These are phyloP conservation scores for Micrasema minimum DNA, from an alignment of 1,140 invertebrate species.

Conservation along the genomic window DNA sequence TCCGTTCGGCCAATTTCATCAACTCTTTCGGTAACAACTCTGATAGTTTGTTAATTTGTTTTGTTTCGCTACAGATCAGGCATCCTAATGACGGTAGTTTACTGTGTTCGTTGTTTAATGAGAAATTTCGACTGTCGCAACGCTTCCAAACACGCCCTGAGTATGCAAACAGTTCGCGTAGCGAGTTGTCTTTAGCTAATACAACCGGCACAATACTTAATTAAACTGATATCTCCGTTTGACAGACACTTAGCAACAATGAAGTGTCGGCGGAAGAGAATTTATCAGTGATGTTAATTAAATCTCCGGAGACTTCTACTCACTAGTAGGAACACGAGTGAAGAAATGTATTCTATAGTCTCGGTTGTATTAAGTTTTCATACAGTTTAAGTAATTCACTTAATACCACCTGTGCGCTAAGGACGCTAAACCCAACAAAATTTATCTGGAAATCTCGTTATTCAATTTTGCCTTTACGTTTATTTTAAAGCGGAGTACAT, in stretches of 20 bases:
- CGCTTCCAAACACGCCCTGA: slow-evolving; percentile 5
- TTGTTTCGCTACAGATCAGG: not conserved
- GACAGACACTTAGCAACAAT: slow-evolving; percentile 49
- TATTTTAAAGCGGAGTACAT: too few species aligned
- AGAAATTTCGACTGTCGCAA: slow-evolving; percentile 19
- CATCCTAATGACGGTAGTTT: slow-evolving; percentile 15
- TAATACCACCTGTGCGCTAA: slow-evolving; percentile 41
- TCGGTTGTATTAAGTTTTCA: slow-evolving; percentile 6
- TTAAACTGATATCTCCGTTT: slow-evolving; percentile 53
- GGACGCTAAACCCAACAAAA: not conserved
- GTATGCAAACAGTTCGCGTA: slow-evolving; percentile 25
- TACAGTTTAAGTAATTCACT: slow-evolving; percentile 25
- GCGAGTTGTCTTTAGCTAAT: slow-evolving; percentile 9
- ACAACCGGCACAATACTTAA: slow-evolving; percentile 48
- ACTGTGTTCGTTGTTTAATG: slow-evolving; percentile 4
- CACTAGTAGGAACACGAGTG: slow-evolving; percentile 18
- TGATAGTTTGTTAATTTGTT: slow-evolving; percentile 6
- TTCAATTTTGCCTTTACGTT: slow-evolving; percentile 18
- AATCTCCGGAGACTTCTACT: slow-evolving; percentile 43
- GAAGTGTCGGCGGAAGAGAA: slow-evolving; percentile 51
- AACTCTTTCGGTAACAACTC: too few species aligned
- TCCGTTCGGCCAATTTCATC: too few species aligned
- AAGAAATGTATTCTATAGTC: slow-evolving; percentile 26
- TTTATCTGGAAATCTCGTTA: slow-evolving; percentile 41
- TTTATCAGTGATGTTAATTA: slow-evolving; percentile 53